Percentiles rank a stretch among this genome's conserved stretches.
phyloP scores from a whole-genome alignment of 1,140 invertebrate genomes.

The Drosophila orosa region DNA sequence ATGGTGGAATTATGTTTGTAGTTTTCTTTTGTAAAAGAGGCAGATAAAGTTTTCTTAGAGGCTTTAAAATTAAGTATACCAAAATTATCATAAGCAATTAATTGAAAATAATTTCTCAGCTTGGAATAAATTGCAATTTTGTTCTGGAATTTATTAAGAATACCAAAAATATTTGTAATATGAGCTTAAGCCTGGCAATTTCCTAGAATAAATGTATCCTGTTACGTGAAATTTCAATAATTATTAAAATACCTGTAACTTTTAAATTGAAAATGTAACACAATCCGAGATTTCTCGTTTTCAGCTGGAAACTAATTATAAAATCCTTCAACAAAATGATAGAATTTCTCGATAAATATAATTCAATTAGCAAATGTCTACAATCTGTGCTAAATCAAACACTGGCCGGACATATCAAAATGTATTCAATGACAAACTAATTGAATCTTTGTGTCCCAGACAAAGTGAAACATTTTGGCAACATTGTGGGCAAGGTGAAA shows the following conservation, averaged over 20 bases:
- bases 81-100: too few relatives aligned
- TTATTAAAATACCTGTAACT: not conserved
- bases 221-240: not conserved
- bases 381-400: slow-evolving; percentile 50
- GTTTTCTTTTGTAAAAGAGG: not conserved
- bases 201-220: not conserved
- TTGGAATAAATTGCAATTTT: too few relatives aligned
- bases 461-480: slow-evolving; percentile 48
- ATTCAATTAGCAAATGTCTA: slow-evolving; percentile 51
- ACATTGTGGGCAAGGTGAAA: slow-evolving; percentile 46
- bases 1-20: slow-evolving; percentile 6
- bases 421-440: slow-evolving; percentile 44
- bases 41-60: not conserved
- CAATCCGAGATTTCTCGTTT: not conserved
- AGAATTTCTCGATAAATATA: slow-evolving; percentile 39
- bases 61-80: not conserved
- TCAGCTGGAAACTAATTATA: slow-evolving; percentile 34
- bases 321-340: slow-evolving; percentile 21
- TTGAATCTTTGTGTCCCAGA: slow-evolving; percentile 42
- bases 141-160: not conserved
- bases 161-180: too few relatives aligned
- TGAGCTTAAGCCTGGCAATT: not conserved
- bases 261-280: not conserved
- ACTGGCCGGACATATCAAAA: slow-evolving; percentile 30
- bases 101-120: not conserved